Base-by-base conservation (phyloP, 2,888 invertebrate genomes). In the Drosophila kambysellisi region DNA sequence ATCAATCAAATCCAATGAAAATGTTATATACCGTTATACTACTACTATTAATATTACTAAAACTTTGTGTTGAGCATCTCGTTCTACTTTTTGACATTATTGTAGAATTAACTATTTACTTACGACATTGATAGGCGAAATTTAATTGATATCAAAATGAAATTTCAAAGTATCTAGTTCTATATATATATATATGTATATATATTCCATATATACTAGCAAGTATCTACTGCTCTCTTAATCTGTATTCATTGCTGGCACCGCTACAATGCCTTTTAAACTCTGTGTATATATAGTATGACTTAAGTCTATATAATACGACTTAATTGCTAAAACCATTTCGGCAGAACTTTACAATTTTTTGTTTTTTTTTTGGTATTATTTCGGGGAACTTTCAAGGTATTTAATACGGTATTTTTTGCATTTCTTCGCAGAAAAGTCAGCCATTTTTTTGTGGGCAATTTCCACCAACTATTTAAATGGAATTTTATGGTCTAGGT, bases 301-400 rank as follows among this genome's bases (percentile, higher is more conserved):
- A n/a, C 54, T 39, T 56, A 39, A 8, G 39, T 60, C 43, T 63
- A 25, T 35, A 50, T 74, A 64, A 54, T 65, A 35, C 50, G 35
- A 30, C 76, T 71, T 78, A 71, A 7, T 17, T 51, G 8, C 74
- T 86, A 83, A 11, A 81, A 70, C 57, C 78, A 32, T 64, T 68
- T 46, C 37, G 66, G 66, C 53, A 72, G 60, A 86, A 83, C 74
- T 83, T 88, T 83, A 83, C 89, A 83, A 83, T 78, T 71, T 71
- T 48, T 4, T 46, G 81, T 78, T 71, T 71, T 48, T 4, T 46
- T 17, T 37, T 56, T 37, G 50, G 29, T 54, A 51, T 61, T 46
- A 17, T 37, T 25, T 25, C 2, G 48, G 48, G 17, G 43, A 63
- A 33, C 53, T 70, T 70, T 32, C n/a, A 76, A 35, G 58, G 39